Evolutionary conservation across 2,888 invertebrate species (phyloP), one percentile per base, ranked within the genome.

Genomic region (Dexiosoma caninum): DNA sequence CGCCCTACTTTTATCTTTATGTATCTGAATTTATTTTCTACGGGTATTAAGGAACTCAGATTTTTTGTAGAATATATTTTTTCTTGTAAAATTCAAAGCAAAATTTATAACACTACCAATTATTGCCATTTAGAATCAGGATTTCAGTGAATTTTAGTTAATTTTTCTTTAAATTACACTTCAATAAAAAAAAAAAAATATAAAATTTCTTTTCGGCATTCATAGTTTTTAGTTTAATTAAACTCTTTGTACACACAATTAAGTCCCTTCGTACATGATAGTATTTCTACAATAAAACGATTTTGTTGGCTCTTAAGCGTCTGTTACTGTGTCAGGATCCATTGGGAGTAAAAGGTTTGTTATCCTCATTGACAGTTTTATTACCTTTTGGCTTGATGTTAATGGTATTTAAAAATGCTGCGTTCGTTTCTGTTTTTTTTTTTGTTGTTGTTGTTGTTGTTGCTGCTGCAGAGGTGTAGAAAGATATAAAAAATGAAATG

Each of bases 361-460:
- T 75, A 70, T 44, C 59, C 57, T 32, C 32, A 80, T 55, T 80
- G 80, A 80, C 80, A 80, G 59, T 71, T 80, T 80, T 80, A 80
- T 80, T 80, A 76, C 80, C 66, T 53, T 62, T 60, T 44, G 64
- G 66, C 67, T 76, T 67, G 55, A n/a, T 67, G 67, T 57, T 76
- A 71, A 76, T 80, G 76, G 55, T 71, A 72, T 76, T 76, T 72
- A 55, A 67, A 80, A 76, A 37, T 66, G 35, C 60, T 8, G n/a
- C 49, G 46, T 53, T 60, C 49, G 46, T 53, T 60, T 37, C 55
- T 57, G 27, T 60, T 44, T 49, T 74, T 64, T 72, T 23, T 53
- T 5, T 66, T 0, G 9, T 37, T 7, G n/a, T 21, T 12, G 10
- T 44, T 12, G 2, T 46, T 57, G n/a, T 21, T 49, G 37, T 71